phyloP scores from a whole-genome alignment of 2,113 vertebrate genomes.

The Zingel zingel region DNA sequence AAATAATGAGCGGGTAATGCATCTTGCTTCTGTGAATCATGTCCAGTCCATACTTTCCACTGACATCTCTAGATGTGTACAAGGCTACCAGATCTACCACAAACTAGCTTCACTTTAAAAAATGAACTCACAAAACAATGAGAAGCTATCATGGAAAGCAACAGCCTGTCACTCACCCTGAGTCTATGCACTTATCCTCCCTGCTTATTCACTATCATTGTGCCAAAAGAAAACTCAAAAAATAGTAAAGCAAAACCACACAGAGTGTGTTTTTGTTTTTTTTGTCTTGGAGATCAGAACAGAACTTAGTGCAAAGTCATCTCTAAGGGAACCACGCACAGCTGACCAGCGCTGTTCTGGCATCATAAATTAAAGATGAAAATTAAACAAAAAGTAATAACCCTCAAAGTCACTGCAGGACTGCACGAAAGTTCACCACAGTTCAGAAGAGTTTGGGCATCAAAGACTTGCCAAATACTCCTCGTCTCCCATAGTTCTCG shows the following conservation, averaged over 20 bases:
- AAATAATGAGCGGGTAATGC: conserved; percentile 49
- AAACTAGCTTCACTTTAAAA: conserved; percentile 50
- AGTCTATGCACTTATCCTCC: conserved; percentile 55
- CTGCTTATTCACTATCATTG: conserved; percentile 23
- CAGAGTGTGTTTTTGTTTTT: conserved; percentile 12
- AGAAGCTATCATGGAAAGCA: conserved; percentile 41
- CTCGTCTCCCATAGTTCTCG: conserved; percentile 16
- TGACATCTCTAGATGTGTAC: conserved; percentile 51
- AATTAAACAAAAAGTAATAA: conserved; percentile 48
- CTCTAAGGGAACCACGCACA: conserved; percentile 76
- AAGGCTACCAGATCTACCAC: conserved; percentile 49
- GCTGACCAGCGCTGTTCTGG: conserved; percentile 84
- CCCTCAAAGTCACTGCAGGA: conserved; percentile 54
- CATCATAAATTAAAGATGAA: conserved; percentile 75
- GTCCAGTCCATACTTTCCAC: conserved; percentile 40
- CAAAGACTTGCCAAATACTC: conserved; percentile 39
- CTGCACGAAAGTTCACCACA: conserved; percentile 37
- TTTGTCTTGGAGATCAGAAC: conserved; percentile 62
- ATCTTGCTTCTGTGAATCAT: conserved; percentile 48
- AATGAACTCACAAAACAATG: conserved; percentile 28
- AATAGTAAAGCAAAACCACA: conserved; percentile 49
- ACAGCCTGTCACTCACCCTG: conserved; percentile 62
- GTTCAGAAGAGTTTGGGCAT: conserved; percentile 43
- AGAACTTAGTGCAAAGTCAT: conserved; percentile 82
- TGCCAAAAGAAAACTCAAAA: conserved; percentile 4